Evolutionary conservation across 1,140 invertebrate species (phyloP).

Genomic region (Drosophila novamexicana): DNA sequence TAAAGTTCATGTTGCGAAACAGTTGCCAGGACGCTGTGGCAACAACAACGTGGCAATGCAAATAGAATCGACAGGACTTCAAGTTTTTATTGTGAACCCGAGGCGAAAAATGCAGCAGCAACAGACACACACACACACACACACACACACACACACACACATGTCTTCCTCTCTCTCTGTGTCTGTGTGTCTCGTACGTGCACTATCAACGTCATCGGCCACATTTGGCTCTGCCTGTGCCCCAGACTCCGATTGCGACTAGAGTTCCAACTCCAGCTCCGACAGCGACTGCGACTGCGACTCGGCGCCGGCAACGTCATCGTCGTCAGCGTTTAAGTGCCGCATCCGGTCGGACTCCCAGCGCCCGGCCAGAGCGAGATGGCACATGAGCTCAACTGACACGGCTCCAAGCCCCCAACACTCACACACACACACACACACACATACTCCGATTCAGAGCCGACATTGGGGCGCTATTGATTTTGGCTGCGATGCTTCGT

Average conservation of each 20-base stretch:
- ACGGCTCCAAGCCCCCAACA: slow-evolving; percentile 4
- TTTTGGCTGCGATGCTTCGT: slow-evolving; percentile 50
- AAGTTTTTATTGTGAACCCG: slow-evolving; percentile 78
- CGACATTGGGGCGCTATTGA: slow-evolving; percentile 72
- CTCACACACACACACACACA: slow-evolving; percentile 2
- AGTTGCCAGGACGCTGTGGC: slow-evolving; percentile 59
- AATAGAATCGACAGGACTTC: slow-evolving; percentile 79
- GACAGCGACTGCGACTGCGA: background rate
- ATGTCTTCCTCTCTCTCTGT: slow-evolving; percentile 23
- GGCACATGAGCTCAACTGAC: slow-evolving; percentile 18
- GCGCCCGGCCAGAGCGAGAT: slow-evolving; percentile 38
- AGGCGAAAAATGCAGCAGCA: slow-evolving; percentile 45
- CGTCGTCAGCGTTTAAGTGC: slow-evolving; percentile 75
- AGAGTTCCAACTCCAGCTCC: background rate
- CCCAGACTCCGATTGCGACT: slow-evolving; percentile 27
- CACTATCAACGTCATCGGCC: slow-evolving; percentile 77
- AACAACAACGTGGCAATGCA: slow-evolving; percentile 20
- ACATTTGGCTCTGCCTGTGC: slow-evolving; percentile 49
- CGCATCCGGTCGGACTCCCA: slow-evolving; percentile 62
- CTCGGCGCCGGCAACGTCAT: slow-evolving; percentile 29
- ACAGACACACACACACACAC: slow-evolving; percentile 21
- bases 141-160: background rate
- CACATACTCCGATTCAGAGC: slow-evolving; percentile 11
- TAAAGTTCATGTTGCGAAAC: slow-evolving; percentile 78
- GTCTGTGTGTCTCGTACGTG: slow-evolving; percentile 55